A percentile compares a stretch with the other conserved stretches of the same genome.
phyloP scores from a whole-genome alignment of 2,797 vertebrate species.

The Helarctos malayanus region DNA sequence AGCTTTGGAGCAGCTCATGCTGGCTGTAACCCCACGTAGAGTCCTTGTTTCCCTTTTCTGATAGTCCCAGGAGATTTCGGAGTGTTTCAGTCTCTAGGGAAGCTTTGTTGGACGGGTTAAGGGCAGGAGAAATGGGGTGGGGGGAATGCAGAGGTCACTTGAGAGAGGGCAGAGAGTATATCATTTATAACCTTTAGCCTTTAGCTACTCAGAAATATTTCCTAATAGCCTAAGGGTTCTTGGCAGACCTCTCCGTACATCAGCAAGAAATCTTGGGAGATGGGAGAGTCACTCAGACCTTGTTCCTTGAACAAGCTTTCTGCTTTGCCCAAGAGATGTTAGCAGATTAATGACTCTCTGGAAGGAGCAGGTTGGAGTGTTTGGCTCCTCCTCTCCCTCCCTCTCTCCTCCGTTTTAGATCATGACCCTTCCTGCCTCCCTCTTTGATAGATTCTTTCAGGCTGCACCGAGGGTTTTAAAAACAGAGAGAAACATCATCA shows the following conservation, averaged over 20 bases:
- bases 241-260: constrained; percentile 87
- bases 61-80: neutral
- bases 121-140: constrained; percentile 31
- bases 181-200: constrained; percentile 86
- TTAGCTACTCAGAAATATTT: constrained; percentile 85
- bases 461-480: neutral
- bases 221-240: constrained; percentile 86
- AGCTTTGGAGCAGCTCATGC: neutral
- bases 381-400: neutral
- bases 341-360: constrained; percentile 61
- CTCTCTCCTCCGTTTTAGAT: neutral
- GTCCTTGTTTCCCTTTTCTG: neutral
- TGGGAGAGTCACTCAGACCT: constrained; percentile 85
- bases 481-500: neutral
- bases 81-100: neutral
- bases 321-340: constrained; percentile 68
- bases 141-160: neutral
- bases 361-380: constrained; percentile 51
- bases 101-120: constrained; percentile 24
- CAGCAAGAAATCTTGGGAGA: constrained; percentile 88
- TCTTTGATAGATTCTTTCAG: neutral
- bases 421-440: neutral
- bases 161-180: constrained; percentile 68
- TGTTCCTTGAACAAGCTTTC: constrained; percentile 85
- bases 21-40: neutral